These are phyloP conservation scores for Coendou prehensilis DNA, from an alignment of 2,797 vertebrate species.

Conservation along the genomic window DNA sequence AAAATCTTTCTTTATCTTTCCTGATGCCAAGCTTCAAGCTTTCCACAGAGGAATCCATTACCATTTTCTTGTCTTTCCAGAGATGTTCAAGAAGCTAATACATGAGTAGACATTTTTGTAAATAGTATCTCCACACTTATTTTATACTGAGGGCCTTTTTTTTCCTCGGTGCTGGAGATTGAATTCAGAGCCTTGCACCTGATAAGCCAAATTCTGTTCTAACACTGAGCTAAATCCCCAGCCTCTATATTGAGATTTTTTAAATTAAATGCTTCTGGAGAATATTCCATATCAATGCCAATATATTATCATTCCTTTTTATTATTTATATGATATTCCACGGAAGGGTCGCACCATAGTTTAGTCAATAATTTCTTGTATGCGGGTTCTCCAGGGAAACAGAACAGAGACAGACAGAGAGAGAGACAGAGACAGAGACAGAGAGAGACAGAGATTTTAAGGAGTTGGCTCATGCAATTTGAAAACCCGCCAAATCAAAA, in stretches of 20 bases:
- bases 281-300: background rate
- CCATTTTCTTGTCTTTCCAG: background rate
- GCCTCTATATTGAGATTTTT: background rate
- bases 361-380: background rate
- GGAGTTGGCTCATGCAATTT: background rate
- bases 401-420: background rate
- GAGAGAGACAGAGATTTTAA: background rate
- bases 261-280: background rate
- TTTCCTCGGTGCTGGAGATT: background rate
- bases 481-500: background rate
- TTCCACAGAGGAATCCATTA: too few species aligned
- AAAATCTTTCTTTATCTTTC: background rate
- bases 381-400: background rate
- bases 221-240: background rate
- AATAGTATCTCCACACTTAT: background rate
- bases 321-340: background rate
- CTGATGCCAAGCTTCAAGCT: background rate
- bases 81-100: slow-evolving; percentile 3
- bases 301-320: background rate
- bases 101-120: background rate
- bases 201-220: background rate
- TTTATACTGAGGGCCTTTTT: background rate
- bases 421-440: background rate
- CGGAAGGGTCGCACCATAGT: background rate
- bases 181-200: background rate